Percentiles rank a stretch among this genome's conserved stretches.
Evolutionary conservation across 2,113 vertebrate species (phyloP).

Genomic region (human): DNA sequence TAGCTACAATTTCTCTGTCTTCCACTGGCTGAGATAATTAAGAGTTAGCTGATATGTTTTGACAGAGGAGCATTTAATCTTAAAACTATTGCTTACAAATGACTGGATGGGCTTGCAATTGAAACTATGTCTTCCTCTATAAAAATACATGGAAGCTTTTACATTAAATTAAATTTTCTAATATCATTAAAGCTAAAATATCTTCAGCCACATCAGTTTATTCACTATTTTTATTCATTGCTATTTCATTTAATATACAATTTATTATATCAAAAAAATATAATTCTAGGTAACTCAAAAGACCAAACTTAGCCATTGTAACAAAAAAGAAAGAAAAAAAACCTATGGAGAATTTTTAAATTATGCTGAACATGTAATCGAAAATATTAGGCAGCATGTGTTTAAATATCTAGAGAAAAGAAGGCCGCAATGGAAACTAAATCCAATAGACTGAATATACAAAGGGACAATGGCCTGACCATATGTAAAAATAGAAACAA

Average conservation of each 20-base stretch:
- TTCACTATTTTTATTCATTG: conserved; percentile 31
- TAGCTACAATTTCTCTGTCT: neutral
- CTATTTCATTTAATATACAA: conserved; percentile 55
- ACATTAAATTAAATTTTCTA: conserved; percentile 55
- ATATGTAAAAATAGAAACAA: neutral
- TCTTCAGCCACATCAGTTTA: conserved; percentile 14
- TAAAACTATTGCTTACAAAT: conserved; percentile 39
- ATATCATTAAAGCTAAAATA: conserved; percentile 50
- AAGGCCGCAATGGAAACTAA: neutral
- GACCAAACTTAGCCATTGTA: neutral
- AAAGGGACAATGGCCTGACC: neutral
- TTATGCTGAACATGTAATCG: neutral
- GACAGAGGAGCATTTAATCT: neutral
- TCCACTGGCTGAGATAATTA: neutral
- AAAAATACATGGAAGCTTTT: conserved; percentile 38
- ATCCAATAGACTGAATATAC: neutral
- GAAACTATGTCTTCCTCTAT: conserved; percentile 5
- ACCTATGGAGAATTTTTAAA: neutral
- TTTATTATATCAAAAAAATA: conserved; percentile 62
- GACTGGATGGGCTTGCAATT: neutral
- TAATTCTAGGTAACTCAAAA: conserved; percentile 50
- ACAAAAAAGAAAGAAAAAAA: neutral
- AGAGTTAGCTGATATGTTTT: neutral
- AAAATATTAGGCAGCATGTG: neutral
- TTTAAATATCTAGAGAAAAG: conserved; percentile 1